Evolutionary conservation across 2,113 vertebrate genomes (phyloP), one percentile per base, ranked within the genome.

Genomic region (Oenanthe oenanthe): DNA sequence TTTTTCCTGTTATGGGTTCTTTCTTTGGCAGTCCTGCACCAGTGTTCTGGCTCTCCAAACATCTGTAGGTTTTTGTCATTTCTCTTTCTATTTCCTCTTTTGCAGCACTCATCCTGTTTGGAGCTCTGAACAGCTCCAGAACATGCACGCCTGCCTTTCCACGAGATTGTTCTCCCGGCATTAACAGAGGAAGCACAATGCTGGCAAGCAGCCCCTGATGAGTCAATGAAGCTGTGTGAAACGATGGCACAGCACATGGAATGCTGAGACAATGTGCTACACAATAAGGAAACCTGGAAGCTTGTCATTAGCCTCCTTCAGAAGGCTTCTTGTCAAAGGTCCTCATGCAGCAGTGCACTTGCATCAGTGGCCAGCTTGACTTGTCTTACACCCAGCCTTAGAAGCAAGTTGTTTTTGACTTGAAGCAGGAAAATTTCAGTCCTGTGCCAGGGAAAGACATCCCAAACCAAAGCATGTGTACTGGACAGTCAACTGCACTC

Each of bases 181-280:
- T 47, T 16, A 89, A 76, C 50, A 45, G 86, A 67, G 18, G 72
- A 88, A 88, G 78, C 63, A 77, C 71, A 84, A 2, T 8, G 50
- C 12, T 94, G 95, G 86, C 93, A 91, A 84, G 48, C 66, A 43
- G 89, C 63, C 90, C 38, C 87, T 25, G 75, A 89, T 85, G 85
- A 96, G 85, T 88, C 82, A 88, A 67, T 71, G 84, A 73, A 91
- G 70, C 72, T 50, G 43, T 36, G 80, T 26, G 63, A 94, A 83
- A 84, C 0, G 71, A 87, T 79, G 89, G 85, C 63, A 73, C 20
- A 84, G 75, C 72, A 86, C 83, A 65, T 67, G 78, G 5, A 84
- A 75, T 85, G 89, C 82, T 36, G 77, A 92, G 88, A 91, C 81
- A 74, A 71, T 7, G 45, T 53, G 48, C 87, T 54, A 32, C 48